Evolutionary conservation across 2,113 vertebrate genomes (phyloP), one percentile per base, ranked within the genome.

Genomic region (Arvicanthis niloticus): DNA sequence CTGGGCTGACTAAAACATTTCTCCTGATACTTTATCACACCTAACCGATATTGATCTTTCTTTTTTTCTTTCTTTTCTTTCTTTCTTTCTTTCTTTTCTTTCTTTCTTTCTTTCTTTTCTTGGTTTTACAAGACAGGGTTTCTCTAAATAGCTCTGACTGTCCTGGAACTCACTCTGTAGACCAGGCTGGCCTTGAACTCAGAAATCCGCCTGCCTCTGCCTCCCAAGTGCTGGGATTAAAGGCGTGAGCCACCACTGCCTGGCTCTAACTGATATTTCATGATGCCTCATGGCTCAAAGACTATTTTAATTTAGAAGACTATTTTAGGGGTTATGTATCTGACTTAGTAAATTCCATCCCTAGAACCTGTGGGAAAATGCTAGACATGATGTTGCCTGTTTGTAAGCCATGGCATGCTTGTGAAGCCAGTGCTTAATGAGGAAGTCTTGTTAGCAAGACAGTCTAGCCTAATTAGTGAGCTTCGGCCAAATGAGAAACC

Each of bases 211-310:
- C 48, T 48, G 48, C 8, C 48, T 48, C 51, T 51, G 51, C 10
- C 51, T 51, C 51, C 10, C 51, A 51, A 51, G 51, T 51, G 51
- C 51, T 51, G 51, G 51, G 51, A 51, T 51, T 11, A 51, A 51
- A 51, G 51, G 51, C 9, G 51, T 51, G 51, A 1, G 51, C 51
- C 51, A 51, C 51, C 51, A 51, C 51, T 11, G 51, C 51, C 51
- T 11, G 51, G 51, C 9, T 48, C 78, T 51, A 22, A 70, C 22
- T 89, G 67, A 72, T 16, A 68, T 34, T 24, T 0, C 75, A 89
- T 67, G 73, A 86, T 85, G 60, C 82, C 67, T 92, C 67, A 73
- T 93, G 92, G 93, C n/a, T 96, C 45, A 58, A 53, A 93, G 22
- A n/a, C n/a, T n/a, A n/a, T n/a, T n/a, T n/a, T n/a, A n/a, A n/a